These are phyloP conservation scores for Perdita meconis DNA, from an alignment of 2,888 invertebrate species.

Conservation along the genomic window DNA sequence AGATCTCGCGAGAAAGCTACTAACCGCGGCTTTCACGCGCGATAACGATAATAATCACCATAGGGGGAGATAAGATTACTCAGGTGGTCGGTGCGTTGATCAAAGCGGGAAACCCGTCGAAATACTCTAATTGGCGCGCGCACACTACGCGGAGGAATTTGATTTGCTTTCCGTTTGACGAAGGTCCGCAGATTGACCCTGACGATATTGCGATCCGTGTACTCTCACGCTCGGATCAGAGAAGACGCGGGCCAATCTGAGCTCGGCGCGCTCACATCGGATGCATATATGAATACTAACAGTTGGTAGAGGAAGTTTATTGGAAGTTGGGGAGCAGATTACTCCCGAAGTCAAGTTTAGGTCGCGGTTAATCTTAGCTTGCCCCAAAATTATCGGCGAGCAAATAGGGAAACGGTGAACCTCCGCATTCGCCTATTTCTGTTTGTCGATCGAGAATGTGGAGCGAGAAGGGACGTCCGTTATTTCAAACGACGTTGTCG, in stretches of 20 bases:
- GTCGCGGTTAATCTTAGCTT: conserved; percentile 49
- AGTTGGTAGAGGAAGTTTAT: conserved; percentile 50
- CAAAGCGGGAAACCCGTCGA: conserved; percentile 70
- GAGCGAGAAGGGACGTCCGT: not conserved
- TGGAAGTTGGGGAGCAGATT: conserved; percentile 43
- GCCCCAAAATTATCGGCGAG: conserved; percentile 34
- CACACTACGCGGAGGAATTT: conserved; percentile 71
- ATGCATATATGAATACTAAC: conserved; percentile 62
- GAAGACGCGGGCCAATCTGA: conserved; percentile 65
- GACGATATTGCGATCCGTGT: conserved; percentile 70
- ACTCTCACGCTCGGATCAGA: conserved; percentile 52
- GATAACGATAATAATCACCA: conserved; percentile 64
- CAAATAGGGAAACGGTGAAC: conserved; percentile 38
- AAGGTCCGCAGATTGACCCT: conserved; percentile 70
- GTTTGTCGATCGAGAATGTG: conserved; percentile 19
- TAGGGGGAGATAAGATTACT: conserved; percentile 70
- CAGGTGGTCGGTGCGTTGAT: conserved; percentile 66
- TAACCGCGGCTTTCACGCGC: conserved; percentile 12
- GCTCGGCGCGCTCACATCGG: conserved; percentile 44
- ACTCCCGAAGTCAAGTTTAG: conserved; percentile 36
- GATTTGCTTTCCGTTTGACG: conserved; percentile 75
- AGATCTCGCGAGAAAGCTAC: not conserved
- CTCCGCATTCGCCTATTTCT: conserved; percentile 34
- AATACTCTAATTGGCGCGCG: conserved; percentile 71
- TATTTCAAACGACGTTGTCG: not conserved